Percentiles rank a stretch among this genome's conserved stretches.
These are phyloP conservation scores for Eubasilissa regina DNA, from an alignment of 1,140 invertebrate genomes.

Conservation along the genomic window DNA sequence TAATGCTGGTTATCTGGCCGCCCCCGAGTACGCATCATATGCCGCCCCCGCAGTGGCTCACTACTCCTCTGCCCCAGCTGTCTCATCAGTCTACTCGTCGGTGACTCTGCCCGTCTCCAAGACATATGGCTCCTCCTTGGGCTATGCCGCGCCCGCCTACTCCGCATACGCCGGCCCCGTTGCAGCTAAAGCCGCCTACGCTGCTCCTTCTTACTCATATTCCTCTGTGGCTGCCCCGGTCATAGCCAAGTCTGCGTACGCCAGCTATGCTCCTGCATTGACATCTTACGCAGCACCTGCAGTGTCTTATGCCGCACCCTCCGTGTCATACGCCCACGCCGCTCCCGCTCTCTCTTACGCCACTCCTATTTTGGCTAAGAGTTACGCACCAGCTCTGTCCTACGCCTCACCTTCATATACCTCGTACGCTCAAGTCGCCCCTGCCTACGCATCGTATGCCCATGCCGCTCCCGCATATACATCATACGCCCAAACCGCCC, in stretches of 20 bases:
- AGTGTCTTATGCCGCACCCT: slow-evolving; percentile 42
- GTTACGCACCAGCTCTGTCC: too few species aligned
- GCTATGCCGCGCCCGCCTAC: slow-evolving; percentile 57
- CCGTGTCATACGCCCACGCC: slow-evolving; percentile 53
- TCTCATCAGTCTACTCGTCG: slow-evolving; percentile 41
- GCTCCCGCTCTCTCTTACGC: slow-evolving; percentile 53
- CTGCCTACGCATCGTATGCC: too few species aligned
- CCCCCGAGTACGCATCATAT: slow-evolving; percentile 29
- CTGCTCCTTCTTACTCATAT: slow-evolving; percentile 51
- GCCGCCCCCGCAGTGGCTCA: slow-evolving; percentile 36
- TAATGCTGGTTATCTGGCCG: slow-evolving; percentile 54
- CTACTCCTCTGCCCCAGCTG: slow-evolving; percentile 46
- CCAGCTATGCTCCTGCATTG: slow-evolving; percentile 58
- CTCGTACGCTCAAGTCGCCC: too few species aligned
- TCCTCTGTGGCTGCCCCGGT: slow-evolving; percentile 49
- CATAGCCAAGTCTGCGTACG: slow-evolving; percentile 62
- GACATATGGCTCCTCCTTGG: slow-evolving; percentile 20
- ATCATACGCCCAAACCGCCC: too few species aligned
- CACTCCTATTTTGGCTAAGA: slow-evolving; percentile 28
- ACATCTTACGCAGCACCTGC: slow-evolving; percentile 49
- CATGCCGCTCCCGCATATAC: too few species aligned
- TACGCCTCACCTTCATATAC: too few species aligned
- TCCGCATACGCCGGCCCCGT: slow-evolving; percentile 62
- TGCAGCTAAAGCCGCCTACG: slow-evolving; percentile 60
- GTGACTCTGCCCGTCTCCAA: slow-evolving; percentile 56